These are phyloP conservation scores for Tromatobia lineatoria DNA, from an alignment of 2,888 invertebrate genomes.

Conservation along the genomic window DNA sequence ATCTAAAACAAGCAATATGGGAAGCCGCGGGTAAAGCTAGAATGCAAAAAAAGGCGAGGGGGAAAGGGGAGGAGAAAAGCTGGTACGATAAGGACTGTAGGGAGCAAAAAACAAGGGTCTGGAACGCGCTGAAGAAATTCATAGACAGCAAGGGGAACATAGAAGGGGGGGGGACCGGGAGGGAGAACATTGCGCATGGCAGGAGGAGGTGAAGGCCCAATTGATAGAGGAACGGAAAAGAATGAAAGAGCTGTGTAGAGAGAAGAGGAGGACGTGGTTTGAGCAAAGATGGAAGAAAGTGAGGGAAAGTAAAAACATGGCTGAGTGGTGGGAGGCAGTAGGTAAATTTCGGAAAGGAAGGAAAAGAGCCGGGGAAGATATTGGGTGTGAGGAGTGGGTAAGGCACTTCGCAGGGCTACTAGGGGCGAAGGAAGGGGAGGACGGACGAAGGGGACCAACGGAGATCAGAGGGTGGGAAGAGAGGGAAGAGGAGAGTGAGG, in stretches of 20 bases:
- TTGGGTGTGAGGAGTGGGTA: not conserved
- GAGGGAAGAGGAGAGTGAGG: not conserved
- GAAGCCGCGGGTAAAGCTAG: not conserved
- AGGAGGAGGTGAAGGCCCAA: too few relatives aligned
- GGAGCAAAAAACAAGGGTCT: not conserved
- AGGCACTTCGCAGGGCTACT: slow-evolving; percentile 15
- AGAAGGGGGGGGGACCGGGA: not conserved
- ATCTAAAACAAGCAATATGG: not conserved
- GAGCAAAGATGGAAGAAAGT: slow-evolving; percentile 32
- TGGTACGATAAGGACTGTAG: slow-evolving; percentile 33
- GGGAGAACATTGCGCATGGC: too few relatives aligned
- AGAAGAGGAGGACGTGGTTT: too few relatives aligned
- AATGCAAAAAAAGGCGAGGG: not conserved
- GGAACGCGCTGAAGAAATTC: too few relatives aligned
- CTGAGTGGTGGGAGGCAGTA: slow-evolving; percentile 27
- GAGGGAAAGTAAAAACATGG: slow-evolving; percentile 29
- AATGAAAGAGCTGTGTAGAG: too few relatives aligned
- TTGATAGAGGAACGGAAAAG: too few relatives aligned
- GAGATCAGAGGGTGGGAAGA: not conserved
- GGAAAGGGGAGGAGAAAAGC: not conserved
- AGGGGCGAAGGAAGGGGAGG: not conserved
- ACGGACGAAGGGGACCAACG: not conserved
- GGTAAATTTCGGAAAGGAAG: slow-evolving; percentile 7
- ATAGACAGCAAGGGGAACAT: not conserved
- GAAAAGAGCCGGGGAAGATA: slow-evolving; percentile 30